Conservation (phyloP, 2,113 vertebrate species). For the Embiotoca jacksoni region DNA sequence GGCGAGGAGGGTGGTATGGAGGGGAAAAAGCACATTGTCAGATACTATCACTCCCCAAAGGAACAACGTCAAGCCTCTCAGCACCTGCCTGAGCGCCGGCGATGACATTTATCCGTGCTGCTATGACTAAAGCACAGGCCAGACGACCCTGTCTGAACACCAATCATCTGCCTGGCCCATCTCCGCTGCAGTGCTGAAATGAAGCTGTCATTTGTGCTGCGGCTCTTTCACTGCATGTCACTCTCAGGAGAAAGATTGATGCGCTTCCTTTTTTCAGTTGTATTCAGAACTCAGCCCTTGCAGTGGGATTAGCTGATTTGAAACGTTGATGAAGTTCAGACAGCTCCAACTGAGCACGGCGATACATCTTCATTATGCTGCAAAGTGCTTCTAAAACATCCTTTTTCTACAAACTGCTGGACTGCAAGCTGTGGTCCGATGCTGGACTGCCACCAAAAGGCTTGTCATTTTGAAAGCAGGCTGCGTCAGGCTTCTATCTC, state of each 20-base stretch:
- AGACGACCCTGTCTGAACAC: constrained; percentile 66
- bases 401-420: constrained; percentile 67
- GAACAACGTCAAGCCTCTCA: constrained; percentile 59
- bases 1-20: constrained; percentile 25
- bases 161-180: constrained; percentile 66
- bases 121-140: constrained; percentile 59
- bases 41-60: constrained; percentile 73
- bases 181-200: constrained; percentile 57
- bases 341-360: constrained; percentile 56
- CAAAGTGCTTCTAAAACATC: constrained; percentile 70
- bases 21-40: constrained; percentile 76
- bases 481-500: constrained; percentile 15
- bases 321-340: constrained; percentile 75
- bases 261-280: constrained; percentile 35
- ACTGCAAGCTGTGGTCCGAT: constrained; percentile 35
- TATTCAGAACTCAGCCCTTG: constrained; percentile 45
- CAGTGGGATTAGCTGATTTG: constrained; percentile 64
- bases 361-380: constrained; percentile 78
- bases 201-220: constrained; percentile 71
- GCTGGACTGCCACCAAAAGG: constrained; percentile 20
- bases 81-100: constrained; percentile 60
- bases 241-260: constrained; percentile 63
- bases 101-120: constrained; percentile 64
- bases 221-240: constrained; percentile 60
- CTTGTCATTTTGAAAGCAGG: constrained; percentile 57